Evolutionary conservation across 2,888 invertebrate genomes (phyloP).

Genomic region (Brenthis hecate): DNA sequence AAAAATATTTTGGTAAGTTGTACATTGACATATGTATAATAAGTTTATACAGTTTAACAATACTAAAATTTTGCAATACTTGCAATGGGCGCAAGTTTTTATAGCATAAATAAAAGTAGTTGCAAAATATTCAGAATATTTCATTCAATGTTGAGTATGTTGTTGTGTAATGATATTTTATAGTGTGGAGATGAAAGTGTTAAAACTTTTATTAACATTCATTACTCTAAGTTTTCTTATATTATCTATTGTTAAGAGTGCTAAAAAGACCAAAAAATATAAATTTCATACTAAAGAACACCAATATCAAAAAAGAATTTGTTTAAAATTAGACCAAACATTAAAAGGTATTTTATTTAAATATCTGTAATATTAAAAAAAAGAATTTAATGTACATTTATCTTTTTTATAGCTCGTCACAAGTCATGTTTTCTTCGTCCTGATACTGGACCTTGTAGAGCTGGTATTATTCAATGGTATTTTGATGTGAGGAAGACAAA

Average conservation of each 20-base stretch:
- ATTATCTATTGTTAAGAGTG: slow-evolving; percentile 23
- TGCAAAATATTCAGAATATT: background rate
- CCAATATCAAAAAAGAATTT: slow-evolving; percentile 46
- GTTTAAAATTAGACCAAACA: slow-evolving; percentile 49
- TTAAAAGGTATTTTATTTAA: slow-evolving; percentile 47
- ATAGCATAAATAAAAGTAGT: background rate
- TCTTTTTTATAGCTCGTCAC: slow-evolving; percentile 50
- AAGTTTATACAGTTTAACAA: too few species aligned
- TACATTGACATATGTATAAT: too few species aligned
- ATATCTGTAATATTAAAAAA: background rate
- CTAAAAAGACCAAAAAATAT: slow-evolving; percentile 23
- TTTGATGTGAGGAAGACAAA: slow-evolving; percentile 55
- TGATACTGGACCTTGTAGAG: slow-evolving; percentile 69
- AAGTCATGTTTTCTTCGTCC: slow-evolving; percentile 67
- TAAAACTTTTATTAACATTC: slow-evolving; percentile 4
- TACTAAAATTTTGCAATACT: too few species aligned
- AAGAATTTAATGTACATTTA: background rate
- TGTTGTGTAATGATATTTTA: background rate
- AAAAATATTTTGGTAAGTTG: too few species aligned
- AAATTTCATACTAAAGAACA: slow-evolving; percentile 34
- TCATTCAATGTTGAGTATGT: background rate
- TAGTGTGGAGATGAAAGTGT: background rate
- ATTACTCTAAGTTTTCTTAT: slow-evolving; percentile 22
- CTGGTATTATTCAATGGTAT: slow-evolving; percentile 68
- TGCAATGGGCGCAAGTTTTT: too few species aligned